Evolutionary conservation across 2,888 invertebrate species (phyloP).

Genomic region (Anoplius nigerrimus): DNA sequence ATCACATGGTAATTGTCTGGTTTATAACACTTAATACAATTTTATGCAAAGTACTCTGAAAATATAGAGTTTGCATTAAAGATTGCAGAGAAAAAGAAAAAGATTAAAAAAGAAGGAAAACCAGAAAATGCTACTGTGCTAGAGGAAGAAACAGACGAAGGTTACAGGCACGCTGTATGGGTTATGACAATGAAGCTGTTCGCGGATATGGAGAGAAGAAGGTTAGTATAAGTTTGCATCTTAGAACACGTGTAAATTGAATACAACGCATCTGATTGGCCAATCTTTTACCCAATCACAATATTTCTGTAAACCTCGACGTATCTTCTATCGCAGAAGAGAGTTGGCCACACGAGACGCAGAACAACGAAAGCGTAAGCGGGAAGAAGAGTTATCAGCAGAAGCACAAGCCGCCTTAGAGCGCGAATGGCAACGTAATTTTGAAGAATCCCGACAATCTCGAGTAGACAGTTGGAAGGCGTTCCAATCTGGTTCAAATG

Average conservation of each 20-base stretch:
- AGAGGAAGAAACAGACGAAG: conserved; percentile 90
- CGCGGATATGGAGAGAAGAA: conserved; percentile 96
- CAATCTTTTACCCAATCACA: too few species aligned
- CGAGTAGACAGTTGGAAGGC: conserved; percentile 95
- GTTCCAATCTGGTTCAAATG: conserved; percentile 82
- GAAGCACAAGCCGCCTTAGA: conserved; percentile 93
- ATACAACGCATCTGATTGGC: too few species aligned
- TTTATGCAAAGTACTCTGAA: not conserved
- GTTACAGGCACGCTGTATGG: conserved; percentile 94
- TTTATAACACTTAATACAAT: not conserved
- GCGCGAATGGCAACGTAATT: conserved; percentile 99
- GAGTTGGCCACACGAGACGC: conserved; percentile 92
- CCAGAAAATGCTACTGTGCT: conserved; percentile 78
- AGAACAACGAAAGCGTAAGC: conserved; percentile 94
- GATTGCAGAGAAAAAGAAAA: conserved; percentile 95
- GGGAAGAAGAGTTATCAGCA: conserved; percentile 94
- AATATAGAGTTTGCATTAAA: conserved; percentile 69
- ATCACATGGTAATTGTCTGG: conserved; percentile 84
- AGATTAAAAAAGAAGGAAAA: conserved; percentile 93
- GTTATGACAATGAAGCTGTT: conserved; percentile 99
- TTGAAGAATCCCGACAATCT: conserved; percentile 96
- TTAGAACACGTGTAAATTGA: too few species aligned
- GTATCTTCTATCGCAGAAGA: conserved; percentile 74
- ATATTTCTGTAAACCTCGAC: too few species aligned
- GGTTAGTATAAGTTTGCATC: conserved; percentile 66